These are phyloP conservation scores for Micropoecilia bifurca DNA, from an alignment of 2,797 vertebrate species.

Conservation along the genomic window DNA sequence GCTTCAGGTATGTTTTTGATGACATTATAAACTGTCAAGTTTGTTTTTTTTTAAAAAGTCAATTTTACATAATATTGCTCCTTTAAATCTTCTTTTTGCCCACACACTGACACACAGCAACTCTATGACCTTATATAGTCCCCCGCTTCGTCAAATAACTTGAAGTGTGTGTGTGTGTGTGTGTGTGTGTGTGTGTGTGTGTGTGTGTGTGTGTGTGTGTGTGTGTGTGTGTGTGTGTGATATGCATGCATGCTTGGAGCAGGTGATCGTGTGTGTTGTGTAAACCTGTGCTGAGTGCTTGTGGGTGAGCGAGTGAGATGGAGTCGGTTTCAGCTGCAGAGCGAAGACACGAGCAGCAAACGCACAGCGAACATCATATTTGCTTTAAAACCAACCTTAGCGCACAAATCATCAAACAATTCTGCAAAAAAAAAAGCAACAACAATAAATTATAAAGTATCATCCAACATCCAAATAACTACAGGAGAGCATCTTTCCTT, in stretches of 20 bases:
- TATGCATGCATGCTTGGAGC: conserved; percentile 15
- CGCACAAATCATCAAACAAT: conserved; percentile 44
- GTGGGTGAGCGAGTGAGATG: conserved; percentile 42
- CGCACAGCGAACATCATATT: conserved; percentile 24
- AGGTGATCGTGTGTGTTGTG: conserved; percentile 6
- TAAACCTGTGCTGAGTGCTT: conserved; percentile 32
- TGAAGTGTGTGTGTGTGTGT: conserved; percentile 16
- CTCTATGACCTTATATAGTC: conserved; percentile 51
- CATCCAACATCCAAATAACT: conserved; percentile 5
- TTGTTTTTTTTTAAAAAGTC: too few species aligned
- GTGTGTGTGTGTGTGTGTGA: conserved; percentile 23
- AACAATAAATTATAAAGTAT: not conserved
- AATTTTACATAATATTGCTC: too few species aligned
- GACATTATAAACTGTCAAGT: too few species aligned
- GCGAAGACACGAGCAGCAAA: conserved; percentile 41
- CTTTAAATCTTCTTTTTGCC: conserved; percentile 15
- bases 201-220: conserved; percentile 21
- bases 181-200: conserved; percentile 23
- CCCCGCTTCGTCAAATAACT: conserved; percentile 24
- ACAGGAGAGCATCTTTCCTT: conserved; percentile 9
- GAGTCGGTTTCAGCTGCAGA: conserved; percentile 62
- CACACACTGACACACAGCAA: conserved; percentile 33
- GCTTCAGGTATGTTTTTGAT: too few species aligned
- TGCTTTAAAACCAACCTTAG: conserved; percentile 14
- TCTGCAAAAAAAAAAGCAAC: conserved; percentile 6